Evolutionary conservation across 2,888 invertebrate species (phyloP), one percentile per base, ranked within the genome.

Genomic region (Orthosia cruda): DNA sequence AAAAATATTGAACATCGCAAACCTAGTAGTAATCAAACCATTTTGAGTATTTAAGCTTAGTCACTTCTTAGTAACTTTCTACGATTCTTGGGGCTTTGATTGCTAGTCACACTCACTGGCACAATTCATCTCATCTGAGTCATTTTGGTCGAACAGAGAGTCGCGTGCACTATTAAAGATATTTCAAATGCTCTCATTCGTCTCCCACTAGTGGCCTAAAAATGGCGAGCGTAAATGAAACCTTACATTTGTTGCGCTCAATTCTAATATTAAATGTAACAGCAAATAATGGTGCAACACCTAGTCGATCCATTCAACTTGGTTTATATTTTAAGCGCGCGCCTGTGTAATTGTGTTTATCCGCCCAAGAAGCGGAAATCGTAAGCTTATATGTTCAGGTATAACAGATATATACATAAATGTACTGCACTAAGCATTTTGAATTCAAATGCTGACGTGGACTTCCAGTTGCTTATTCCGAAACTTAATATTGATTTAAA

Each of bases 111-210:
- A 75, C 67, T 66, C 58, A 62, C 68, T 82, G 66, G 66, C 78
- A 80, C 74, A 80, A 85, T 83, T 75, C 84, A 83, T 77, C 59
- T 77, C 55, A 71, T 66, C 66, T 85, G 85, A 85, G 71, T 84
- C 81, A 85, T 84, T 79, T 84, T 76, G 71, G 65, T 65, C 74
- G 70, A 83, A 81, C 78, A 74, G 66, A 74, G 66, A 83, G 67
- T 74, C 77, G 55, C 74, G 54, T 74, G 74, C 77, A 73, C 55
- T 77, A 82, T 80, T 83, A 77, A 74, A 88, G 81, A 84, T 89
- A 90, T 81, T 85, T 85, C 78, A 81, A 86, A 81, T 87, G 82
- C 52, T 88, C 73, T 69, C 76, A 83, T 83, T 81, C 80, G 83
- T 88, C 61, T 57, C 32, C 55, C 85, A 85, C 85, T 74, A 71